Base-by-base conservation (phyloP, 2,113 vertebrate species). In the Budorcas taxicolor region DNA sequence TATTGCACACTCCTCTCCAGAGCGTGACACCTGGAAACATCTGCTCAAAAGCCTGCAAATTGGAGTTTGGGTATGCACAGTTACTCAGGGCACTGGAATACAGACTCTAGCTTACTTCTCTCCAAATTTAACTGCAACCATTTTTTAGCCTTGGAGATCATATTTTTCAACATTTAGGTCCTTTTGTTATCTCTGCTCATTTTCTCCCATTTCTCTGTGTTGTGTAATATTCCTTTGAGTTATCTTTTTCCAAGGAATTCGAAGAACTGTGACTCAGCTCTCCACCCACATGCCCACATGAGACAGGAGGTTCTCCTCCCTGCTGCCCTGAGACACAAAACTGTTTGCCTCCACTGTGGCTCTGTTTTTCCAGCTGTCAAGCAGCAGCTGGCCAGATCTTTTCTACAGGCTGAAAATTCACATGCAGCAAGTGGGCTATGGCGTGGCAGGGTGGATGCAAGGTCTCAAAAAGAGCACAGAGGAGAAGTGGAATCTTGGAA, bases 291-390 rank as follows among this genome's bases (percentile, higher is more conserved):
- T 17, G 83, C 6, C 83, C 67, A 8, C 58, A 58, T 31, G 95
- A 97, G 94, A 43, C 23, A 12, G 29, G 78, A 96, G 85, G 31
- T 15, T 80, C 31, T 97, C 97, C 95, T 96, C 96, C 97, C 85
- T 94, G 43, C 67, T 97, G 80, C 83, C 96, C 90, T 84, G 52
- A 89, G 83, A 78, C 74, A 88, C 57, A 88, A 50, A 94, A 86
- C 83, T 87, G 71, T 95, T 97, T 97, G 92, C 55, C 93, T 96
- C 82, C 10, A 19, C n/a, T 7, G 45, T 25, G 83, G 74, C 23
- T 98, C 78, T 98, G 97, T 98, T 98, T 98, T 94, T 98, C 95
- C 97, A 98, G 97, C 97, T 98, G 97, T 97, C 40, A 76, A 90
- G 78, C 52, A 95, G 93, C 94, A 97, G 92, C 83, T 95, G 83